These are phyloP conservation scores for Phaenicophaeus curvirostris DNA, from an alignment of 2,797 vertebrate species.

Conservation along the genomic window DNA sequence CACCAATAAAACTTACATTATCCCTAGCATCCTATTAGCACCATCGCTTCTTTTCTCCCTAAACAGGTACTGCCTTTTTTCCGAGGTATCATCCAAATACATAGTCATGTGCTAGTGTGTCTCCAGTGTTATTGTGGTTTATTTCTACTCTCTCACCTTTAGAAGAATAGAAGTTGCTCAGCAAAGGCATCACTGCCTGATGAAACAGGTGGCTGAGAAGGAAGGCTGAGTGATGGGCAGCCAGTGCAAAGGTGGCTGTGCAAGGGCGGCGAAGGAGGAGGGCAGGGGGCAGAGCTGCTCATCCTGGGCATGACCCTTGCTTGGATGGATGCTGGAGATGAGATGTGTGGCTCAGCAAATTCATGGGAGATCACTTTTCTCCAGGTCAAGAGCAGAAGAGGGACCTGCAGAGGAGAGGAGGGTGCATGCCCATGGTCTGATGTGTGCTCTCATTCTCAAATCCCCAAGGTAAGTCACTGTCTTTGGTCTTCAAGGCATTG, in stretches of 20 bases:
- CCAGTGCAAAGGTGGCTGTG: accelerated
- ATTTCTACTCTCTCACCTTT: not conserved
- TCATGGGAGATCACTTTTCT: not conserved
- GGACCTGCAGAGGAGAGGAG: not conserved
- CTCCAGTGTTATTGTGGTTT: not conserved
- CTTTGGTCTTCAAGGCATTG: not conserved
- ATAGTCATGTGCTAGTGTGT: not conserved
- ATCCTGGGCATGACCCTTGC: not conserved
- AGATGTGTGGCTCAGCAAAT: not conserved
- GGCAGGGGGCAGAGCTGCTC: not conserved
- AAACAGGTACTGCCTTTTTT: not conserved
- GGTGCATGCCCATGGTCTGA: accelerated
- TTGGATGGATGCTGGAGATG: not conserved
- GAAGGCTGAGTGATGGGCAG: not conserved
- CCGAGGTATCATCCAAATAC: not conserved
- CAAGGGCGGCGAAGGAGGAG: not conserved
- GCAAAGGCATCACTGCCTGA: not conserved
- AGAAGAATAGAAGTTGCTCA: not conserved
- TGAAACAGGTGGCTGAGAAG: not conserved
- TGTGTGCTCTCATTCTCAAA: not conserved
- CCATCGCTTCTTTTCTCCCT: not conserved
- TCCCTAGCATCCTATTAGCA: not conserved
- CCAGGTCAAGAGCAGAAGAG: not conserved
- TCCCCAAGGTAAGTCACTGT: not conserved
- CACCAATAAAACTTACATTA: not conserved